Conservation (phyloP, 2,797 vertebrate genomes). For the Chelon auratus region DNA sequence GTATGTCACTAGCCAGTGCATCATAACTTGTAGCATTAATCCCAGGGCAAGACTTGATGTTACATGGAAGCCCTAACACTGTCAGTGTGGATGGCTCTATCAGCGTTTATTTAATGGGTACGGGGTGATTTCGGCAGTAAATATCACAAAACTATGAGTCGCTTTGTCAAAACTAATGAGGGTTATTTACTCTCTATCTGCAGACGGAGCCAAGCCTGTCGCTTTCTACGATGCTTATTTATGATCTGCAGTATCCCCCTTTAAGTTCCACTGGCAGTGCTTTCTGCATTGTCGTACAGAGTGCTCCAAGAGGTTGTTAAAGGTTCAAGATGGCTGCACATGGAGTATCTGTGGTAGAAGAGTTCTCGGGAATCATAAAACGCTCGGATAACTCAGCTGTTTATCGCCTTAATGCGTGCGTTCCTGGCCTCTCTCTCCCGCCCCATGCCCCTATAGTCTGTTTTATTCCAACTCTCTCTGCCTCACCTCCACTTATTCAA, state of each 20-base stretch:
- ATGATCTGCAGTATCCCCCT: conserved; percentile 62
- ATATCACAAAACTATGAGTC: conserved; percentile 67
- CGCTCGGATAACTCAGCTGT: conserved; percentile 31
- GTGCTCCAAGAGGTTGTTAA: conserved; percentile 57
- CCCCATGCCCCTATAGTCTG: conserved; percentile 1
- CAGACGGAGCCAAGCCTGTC: conserved; percentile 68
- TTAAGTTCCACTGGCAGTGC: conserved; percentile 55
- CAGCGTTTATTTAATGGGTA: conserved; percentile 70
- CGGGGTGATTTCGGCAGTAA: conserved; percentile 68
- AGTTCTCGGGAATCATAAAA: conserved; percentile 32
- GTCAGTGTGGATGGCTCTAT: conserved; percentile 72
- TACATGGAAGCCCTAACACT: conserved; percentile 33
- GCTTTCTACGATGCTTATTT: conserved; percentile 77
- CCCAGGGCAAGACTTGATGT: conserved; percentile 49
- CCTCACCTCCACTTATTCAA: conserved; percentile 14
- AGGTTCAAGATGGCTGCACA: conserved; percentile 65
- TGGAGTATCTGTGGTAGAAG: conserved; percentile 37
- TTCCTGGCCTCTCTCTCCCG: conserved; percentile 21
- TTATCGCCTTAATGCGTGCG: conserved; percentile 29
- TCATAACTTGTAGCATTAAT: conserved; percentile 61
- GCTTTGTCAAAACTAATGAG: conserved; percentile 75
- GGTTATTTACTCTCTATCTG: conserved; percentile 74
- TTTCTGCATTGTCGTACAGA: conserved; percentile 39
- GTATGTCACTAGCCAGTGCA: conserved; percentile 47
- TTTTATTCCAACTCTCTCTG: conserved; percentile 7